A percentile compares a stretch with the other conserved stretches of the same genome.
Evolutionary conservation across 2,113 vertebrate species (phyloP).

Genomic region (Taurulus bubalis): DNA sequence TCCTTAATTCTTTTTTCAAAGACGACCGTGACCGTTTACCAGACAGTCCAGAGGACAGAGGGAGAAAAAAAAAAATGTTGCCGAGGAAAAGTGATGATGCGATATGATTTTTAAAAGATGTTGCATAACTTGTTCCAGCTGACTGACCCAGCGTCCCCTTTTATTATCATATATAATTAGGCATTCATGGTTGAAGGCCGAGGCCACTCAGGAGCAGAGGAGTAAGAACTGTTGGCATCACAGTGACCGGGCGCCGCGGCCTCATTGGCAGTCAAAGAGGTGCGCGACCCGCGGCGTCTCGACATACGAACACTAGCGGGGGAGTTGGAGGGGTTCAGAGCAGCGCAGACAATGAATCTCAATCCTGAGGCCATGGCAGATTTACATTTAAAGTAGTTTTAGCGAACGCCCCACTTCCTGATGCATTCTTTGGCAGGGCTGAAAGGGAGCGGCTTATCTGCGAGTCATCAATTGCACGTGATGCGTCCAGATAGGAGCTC

Average conservation of each 20-base stretch:
- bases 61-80: background rate
- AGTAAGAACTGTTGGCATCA: conserved; percentile 26
- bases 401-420: conserved; percentile 78
- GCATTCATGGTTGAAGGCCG: conserved; percentile 34
- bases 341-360: conserved; percentile 78
- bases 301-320: conserved; percentile 63
- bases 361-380: conserved; percentile 78
- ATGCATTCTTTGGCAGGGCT: conserved; percentile 74
- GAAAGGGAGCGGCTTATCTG: conserved; percentile 76
- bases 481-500: conserved; percentile 71
- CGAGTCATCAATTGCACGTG: conserved; percentile 77
- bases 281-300: conserved; percentile 60
- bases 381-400: conserved; percentile 88
- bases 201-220: conserved; percentile 30
- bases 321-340: conserved; percentile 65
- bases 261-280: conserved; percentile 75
- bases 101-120: conserved; percentile 36
- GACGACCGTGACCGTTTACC: background rate
- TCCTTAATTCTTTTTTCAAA: background rate
- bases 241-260: conserved; percentile 52
- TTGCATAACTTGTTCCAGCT: conserved; percentile 33
- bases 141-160: conserved; percentile 23
- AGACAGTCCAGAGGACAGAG: background rate
- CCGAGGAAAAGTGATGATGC: background rate
- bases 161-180: conserved; percentile 45